These are phyloP conservation scores for Borostomias antarcticus DNA, from an alignment of 2,797 vertebrate genomes.

Conservation along the genomic window DNA sequence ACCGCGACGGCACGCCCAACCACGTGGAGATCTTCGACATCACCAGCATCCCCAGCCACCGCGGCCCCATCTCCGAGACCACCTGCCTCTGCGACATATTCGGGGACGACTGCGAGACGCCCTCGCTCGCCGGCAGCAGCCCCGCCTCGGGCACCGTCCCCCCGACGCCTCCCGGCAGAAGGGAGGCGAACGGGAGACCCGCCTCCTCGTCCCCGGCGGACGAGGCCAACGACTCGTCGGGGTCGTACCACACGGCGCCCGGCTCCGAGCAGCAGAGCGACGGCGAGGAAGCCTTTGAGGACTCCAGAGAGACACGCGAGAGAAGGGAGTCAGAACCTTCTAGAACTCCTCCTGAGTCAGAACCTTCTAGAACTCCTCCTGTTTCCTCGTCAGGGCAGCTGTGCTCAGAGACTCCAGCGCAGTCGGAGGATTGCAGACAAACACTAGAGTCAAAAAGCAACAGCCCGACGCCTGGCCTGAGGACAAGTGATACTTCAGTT, in stretches of 20 bases:
- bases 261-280: conserved; percentile 77
- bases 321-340: conserved; percentile 26
- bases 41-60: conserved; percentile 70
- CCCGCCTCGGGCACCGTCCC: conserved; percentile 59
- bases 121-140: conserved; percentile 70
- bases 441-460: conserved; percentile 40
- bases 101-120: conserved; percentile 74
- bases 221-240: conserved; percentile 69
- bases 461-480: conserved; percentile 34
- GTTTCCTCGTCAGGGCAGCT: conserved; percentile 18
- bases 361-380: neutral
- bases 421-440: conserved; percentile 27
- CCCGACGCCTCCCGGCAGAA: conserved; percentile 47
- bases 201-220: conserved; percentile 60
- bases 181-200: conserved; percentile 51
- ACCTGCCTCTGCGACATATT: conserved; percentile 84
- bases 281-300: conserved; percentile 80
- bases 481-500: conserved; percentile 21
- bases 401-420: conserved; percentile 31
- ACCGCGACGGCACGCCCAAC: conserved; percentile 76
- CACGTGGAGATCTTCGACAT: conserved; percentile 82
- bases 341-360: conserved; percentile 2
- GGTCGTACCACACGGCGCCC: conserved; percentile 77
- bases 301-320: conserved; percentile 66
- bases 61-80: conserved; percentile 77